phyloP scores from a whole-genome alignment of 2,113 vertebrate genomes.

The Cyphomyrus plagiostoma region DNA sequence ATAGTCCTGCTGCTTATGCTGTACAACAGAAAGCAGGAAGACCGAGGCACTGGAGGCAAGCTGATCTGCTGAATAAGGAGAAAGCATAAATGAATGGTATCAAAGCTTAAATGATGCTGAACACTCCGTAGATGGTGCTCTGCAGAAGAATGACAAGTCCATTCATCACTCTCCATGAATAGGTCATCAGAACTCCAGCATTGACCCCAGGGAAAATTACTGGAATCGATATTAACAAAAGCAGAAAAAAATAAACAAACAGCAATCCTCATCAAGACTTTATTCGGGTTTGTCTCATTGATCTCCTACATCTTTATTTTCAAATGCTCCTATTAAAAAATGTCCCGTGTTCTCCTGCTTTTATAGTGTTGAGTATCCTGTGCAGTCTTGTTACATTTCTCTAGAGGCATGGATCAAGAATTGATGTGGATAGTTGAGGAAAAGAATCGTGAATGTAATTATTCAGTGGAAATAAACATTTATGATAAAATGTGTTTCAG shows the following conservation, averaged over 20 bases:
- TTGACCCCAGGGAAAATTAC: constrained; percentile 1
- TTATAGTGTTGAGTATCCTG: not conserved
- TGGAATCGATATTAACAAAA: constrained; percentile 22
- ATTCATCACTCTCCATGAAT: constrained; percentile 20
- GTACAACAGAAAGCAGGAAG: not conserved
- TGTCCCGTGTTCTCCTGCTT: not conserved
- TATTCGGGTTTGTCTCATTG: not conserved
- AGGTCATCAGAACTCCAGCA: not conserved
- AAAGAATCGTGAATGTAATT: not conserved
- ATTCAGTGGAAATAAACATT: not conserved
- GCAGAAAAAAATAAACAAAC: not conserved
- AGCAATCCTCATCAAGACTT: not conserved
- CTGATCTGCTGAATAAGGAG: not conserved
- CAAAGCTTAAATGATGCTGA: not conserved
- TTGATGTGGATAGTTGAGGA: not conserved
- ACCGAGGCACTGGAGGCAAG: not conserved
- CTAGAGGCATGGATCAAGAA: not conserved
- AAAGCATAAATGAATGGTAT: not conserved
- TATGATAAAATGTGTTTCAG: not conserved
- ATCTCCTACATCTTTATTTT: not conserved
- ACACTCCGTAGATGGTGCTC: not conserved
- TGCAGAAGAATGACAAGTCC: not conserved
- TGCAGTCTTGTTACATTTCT: not conserved
- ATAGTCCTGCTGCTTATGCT: not conserved
- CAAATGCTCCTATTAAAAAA: not conserved